Conservation (phyloP, 2,888 invertebrate genomes). For the Drosophila picticornis region DNA sequence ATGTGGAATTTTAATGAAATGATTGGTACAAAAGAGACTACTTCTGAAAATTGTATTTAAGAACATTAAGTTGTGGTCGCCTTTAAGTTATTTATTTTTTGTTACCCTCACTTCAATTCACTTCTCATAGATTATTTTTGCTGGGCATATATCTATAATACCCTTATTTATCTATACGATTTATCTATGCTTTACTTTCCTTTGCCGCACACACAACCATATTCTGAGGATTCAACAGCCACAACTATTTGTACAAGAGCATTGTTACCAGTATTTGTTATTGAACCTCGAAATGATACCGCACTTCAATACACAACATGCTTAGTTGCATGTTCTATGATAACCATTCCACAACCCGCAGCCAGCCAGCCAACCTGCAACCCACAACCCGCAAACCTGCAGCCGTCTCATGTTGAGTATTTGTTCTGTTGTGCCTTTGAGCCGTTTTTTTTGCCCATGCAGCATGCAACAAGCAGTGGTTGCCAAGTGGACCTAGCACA, state of each 20-base stretch:
- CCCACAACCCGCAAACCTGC: not conserved
- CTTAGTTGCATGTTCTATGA: slow-evolving; percentile 23
- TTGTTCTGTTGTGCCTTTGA: slow-evolving; percentile 23
- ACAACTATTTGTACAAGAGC: slow-evolving; percentile 45
- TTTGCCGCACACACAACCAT: slow-evolving; percentile 15
- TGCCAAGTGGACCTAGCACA: slow-evolving; percentile 18
- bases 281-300: slow-evolving; percentile 39
- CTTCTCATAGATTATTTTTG: not conserved
- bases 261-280: slow-evolving; percentile 46
- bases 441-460: not conserved
- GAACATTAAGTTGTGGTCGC: not conserved
- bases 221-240: not conserved
- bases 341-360: not conserved
- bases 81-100: not conserved
- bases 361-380: slow-evolving; percentile 11
- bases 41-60: not conserved
- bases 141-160: not conserved
- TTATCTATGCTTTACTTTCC: slow-evolving; percentile 17
- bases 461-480: slow-evolving; percentile 43
- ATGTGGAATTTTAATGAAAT: not conserved
- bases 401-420: slow-evolving; percentile 10
- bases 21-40: not conserved
- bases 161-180: slow-evolving; percentile 30
- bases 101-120: not conserved
- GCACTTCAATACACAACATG: slow-evolving; percentile 40